Conservation (phyloP, 2,797 vertebrate genomes). For the Austrolebias charrua region DNA sequence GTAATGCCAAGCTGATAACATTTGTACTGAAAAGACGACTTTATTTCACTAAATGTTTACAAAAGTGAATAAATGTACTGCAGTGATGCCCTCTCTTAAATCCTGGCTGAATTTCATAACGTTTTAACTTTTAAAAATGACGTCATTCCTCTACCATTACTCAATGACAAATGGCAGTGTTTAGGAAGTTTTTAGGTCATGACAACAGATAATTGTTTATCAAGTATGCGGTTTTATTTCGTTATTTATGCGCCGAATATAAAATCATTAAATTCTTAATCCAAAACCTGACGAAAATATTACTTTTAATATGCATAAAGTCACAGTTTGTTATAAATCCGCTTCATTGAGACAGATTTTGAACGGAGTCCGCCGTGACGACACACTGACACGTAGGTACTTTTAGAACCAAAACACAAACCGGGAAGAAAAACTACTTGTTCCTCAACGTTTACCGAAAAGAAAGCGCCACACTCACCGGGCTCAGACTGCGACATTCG, state of each 20-base stretch:
- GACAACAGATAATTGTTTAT: neutral
- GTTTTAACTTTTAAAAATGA: slow-evolving; percentile 30
- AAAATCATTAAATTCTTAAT: rapidly evolving
- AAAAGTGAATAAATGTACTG: no score
- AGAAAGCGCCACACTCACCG: slow-evolving; percentile 44
- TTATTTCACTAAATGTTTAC: no score
- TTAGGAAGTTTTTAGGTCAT: neutral
- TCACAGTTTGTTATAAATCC: rapidly evolving
- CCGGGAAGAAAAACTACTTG: slow-evolving; percentile 25
- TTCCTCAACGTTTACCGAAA: slow-evolving; percentile 4
- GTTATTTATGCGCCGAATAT: slow-evolving; percentile 31
- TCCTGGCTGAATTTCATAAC: neutral
- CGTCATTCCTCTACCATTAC: neutral
- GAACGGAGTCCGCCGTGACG: slow-evolving; percentile 51
- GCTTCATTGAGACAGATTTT: neutral
- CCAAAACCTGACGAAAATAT: rapidly evolving
- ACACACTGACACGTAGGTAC: slow-evolving; percentile 65
- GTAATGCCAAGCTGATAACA: no score
- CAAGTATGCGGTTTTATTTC: rapidly evolving
- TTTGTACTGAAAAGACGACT: no score
- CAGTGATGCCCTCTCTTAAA: neutral
- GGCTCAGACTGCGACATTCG: slow-evolving; percentile 23
- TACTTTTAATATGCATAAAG: rapidly evolving
- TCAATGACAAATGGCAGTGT: neutral
- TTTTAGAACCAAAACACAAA: slow-evolving; percentile 29